phyloP scores from a whole-genome alignment of 1,140 invertebrate genomes.

The Sycophila sp. region DNA sequence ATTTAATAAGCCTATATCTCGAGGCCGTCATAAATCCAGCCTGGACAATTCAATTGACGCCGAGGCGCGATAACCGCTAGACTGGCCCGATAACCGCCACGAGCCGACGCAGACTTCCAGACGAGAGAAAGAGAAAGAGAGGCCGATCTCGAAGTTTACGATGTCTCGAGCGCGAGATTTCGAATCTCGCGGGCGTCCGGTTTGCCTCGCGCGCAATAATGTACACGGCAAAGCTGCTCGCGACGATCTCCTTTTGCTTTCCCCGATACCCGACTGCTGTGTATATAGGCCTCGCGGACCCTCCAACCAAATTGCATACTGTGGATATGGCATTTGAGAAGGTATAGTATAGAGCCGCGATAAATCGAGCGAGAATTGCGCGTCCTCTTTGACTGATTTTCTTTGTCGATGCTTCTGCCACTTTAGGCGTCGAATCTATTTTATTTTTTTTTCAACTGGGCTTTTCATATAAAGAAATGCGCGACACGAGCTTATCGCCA shows the following conservation, averaged over 20 bases:
- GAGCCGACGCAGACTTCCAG: too few species aligned
- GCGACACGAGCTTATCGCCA: not conserved
- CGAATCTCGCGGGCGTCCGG: not conserved
- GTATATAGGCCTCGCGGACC: not conserved
- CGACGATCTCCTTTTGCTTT: not conserved
- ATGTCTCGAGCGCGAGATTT: not conserved
- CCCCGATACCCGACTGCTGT: not conserved
- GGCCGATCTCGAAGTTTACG: conserved; percentile 16
- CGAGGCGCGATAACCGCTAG: conserved; percentile 35
- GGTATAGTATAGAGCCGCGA: not conserved
- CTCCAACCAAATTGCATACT: too few species aligned
- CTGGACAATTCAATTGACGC: conserved; percentile 26
- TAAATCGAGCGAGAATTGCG: conserved; percentile 1
- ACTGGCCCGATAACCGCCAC: conserved; percentile 35
- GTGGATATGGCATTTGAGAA: too few species aligned
- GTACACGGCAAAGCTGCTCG: too few species aligned
- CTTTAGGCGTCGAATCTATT: too few species aligned
- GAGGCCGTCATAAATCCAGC: not conserved
- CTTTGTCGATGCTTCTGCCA: not conserved
- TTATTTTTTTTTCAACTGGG: too few species aligned
- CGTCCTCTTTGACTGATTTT: not conserved
- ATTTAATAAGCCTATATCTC: not conserved
- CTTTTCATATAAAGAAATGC: too few species aligned
- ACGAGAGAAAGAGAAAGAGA: too few species aligned
- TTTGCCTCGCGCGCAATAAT: too few species aligned